Evolutionary conservation across 2,797 vertebrate species (phyloP), one percentile per base, ranked within the genome.

Genomic region (Schizopygopsis pylzovi): DNA sequence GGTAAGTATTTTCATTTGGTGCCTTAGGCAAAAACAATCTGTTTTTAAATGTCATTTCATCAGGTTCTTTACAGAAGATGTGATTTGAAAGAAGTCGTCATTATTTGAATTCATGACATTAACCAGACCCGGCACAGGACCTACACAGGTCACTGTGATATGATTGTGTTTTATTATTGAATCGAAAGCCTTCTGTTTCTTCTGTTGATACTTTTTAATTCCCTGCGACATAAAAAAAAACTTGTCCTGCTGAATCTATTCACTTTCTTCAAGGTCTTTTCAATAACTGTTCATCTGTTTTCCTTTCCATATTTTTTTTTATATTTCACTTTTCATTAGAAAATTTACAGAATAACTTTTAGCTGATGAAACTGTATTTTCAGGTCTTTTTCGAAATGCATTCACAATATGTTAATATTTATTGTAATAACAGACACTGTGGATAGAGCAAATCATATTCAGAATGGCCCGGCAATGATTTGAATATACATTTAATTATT

Each of bases 41-140:
- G 43, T 37, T 77, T 61, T 84, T 16, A 84, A 84, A 84, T 84
- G 82, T 67, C 82, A 83, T 49, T 83, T 67, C 33, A 49, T 25
- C 22, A 52, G 45, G 72, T 28, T 41, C 56, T 41, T 67, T 65
- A 12, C 11, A 5, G 16, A 76, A 25, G 20, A n/a, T n/a, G 41
- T 25, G 56, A 63, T 47, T 75, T 75, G 33, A 41, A 67, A 67
- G 22, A 52, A 75, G n/a, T n/a, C 20, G 11, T 76, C 7, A 76
- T 83, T 18, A 65, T 83, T 28, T 43, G 22, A 63, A 47, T 65
- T 39, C 43, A 76, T 83, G 56, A 63, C 56, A 76, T 65, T 83
- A 75, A 47, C 41, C 7, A 45, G 56, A 63, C 22, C 25, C 8
- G n/a, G 43, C 20, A 22, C 18, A 76, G 28, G 56, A 52, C 5